A percentile compares a stretch with the other conserved stretches of the same genome.
Conservation (phyloP, 2,797 vertebrate species). For the Pteropus rufus region DNA sequence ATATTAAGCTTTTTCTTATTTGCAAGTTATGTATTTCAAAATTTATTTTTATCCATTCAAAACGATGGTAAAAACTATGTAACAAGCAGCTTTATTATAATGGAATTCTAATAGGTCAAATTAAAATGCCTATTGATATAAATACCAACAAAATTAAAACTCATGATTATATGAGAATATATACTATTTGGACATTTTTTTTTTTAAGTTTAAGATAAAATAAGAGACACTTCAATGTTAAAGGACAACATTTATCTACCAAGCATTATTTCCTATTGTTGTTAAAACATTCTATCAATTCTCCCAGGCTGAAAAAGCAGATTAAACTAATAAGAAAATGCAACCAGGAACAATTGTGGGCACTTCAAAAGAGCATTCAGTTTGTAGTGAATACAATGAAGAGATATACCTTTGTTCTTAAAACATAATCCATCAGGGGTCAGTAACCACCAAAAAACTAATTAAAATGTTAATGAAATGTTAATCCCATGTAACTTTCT, state of each 20-base stretch:
- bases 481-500: slow-evolving; percentile 37
- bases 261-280: not conserved
- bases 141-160: slow-evolving; percentile 2
- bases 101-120: not conserved
- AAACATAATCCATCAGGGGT: slow-evolving; percentile 25
- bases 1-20: not conserved
- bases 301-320: slow-evolving; percentile 11
- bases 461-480: slow-evolving; percentile 61
- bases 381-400: slow-evolving; percentile 9
- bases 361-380: not conserved
- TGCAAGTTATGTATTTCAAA: not conserved
- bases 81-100: not conserved
- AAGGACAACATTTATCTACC: not conserved
- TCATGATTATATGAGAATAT: not conserved
- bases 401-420: slow-evolving; percentile 27
- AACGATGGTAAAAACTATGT: not conserved
- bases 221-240: not conserved
- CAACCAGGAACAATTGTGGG: not conserved
- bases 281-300: not conserved
- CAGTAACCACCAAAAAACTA: slow-evolving; percentile 50
- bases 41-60: not conserved
- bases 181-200: not conserved
- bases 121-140: not conserved
- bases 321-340: slow-evolving; percentile 24
- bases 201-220: slow-evolving; percentile 7